A percentile compares a stretch with the other conserved stretches of the same genome.
Conservation (phyloP, 1,140 invertebrate species). For the Nasonia longicornis region DNA sequence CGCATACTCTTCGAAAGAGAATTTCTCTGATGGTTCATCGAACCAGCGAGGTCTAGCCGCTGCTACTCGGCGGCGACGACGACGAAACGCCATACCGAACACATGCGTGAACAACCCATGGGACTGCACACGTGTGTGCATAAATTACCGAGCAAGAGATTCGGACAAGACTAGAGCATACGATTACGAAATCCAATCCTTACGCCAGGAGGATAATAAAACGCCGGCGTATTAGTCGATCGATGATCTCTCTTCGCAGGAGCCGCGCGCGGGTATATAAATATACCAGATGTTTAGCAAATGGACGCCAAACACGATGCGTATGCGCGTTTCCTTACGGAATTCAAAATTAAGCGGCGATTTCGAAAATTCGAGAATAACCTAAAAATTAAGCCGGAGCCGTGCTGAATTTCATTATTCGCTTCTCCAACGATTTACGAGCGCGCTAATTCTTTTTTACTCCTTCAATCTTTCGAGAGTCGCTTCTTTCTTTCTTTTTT, state of each 20-base stretch:
- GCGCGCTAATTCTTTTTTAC: constrained; percentile 12
- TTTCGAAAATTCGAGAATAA: constrained; percentile 10
- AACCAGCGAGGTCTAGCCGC: constrained; percentile 38
- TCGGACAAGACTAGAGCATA: background rate
- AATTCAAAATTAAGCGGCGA: background rate
- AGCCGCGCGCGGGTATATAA: too few relatives aligned
- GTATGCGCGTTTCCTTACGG: background rate
- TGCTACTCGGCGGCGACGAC: background rate
- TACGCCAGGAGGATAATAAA: background rate
- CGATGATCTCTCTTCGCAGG: too few relatives aligned
- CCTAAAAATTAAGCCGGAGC: background rate
- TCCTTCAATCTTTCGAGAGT: constrained; percentile 7
- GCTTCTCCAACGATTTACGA: background rate
- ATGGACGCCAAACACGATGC: background rate
- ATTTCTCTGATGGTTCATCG: constrained; percentile 46
- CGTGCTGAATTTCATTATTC: constrained; percentile 11
- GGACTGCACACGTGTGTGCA: background rate
- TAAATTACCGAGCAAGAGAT: background rate
- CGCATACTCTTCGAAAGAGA: constrained; percentile 41
- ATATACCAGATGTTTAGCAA: background rate
- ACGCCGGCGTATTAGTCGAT: too few relatives aligned
- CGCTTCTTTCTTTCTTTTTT: background rate
- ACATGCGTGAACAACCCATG: background rate
- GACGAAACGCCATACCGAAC: background rate
- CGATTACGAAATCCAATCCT: constrained; percentile 9